A percentile compares a stretch with the other conserved stretches of the same genome.
These are phyloP conservation scores for Lepus townsendii DNA, from an alignment of 2,797 vertebrate genomes.

Conservation along the genomic window DNA sequence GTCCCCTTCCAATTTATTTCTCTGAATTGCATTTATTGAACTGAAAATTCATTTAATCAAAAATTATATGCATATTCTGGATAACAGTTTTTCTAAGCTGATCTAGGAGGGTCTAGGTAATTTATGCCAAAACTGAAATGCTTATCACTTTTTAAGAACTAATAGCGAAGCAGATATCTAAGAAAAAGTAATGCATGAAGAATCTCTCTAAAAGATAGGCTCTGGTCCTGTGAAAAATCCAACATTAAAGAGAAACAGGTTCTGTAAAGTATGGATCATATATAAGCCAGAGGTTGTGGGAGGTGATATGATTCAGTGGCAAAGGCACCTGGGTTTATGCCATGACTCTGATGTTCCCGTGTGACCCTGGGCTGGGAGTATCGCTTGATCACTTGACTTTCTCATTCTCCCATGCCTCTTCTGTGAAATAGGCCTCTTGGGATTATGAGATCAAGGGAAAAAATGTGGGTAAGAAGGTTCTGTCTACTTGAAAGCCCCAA, in stretches of 20 bases:
- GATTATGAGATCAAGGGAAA: neutral
- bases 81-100: neutral
- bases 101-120: neutral
- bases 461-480: neutral
- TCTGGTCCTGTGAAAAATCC: neutral
- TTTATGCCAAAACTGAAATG: neutral
- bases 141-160: neutral
- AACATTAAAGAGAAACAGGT: neutral
- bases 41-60: neutral
- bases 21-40: neutral
- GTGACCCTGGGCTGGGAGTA: neutral
- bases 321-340: neutral
- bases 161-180: neutral
- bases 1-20: neutral
- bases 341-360: neutral
- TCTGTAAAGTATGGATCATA: neutral
- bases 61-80: neutral
- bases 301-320: neutral
- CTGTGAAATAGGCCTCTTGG: neutral
- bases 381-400: neutral
- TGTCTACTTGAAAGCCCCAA: neutral
- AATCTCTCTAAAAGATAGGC: neutral
- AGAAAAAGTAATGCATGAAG: neutral
- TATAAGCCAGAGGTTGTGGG: neutral
- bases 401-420: neutral